Evolutionary conservation across 2,888 invertebrate species (phyloP), one percentile per base, ranked within the genome.

Genomic region (Meteorus colon): DNA sequence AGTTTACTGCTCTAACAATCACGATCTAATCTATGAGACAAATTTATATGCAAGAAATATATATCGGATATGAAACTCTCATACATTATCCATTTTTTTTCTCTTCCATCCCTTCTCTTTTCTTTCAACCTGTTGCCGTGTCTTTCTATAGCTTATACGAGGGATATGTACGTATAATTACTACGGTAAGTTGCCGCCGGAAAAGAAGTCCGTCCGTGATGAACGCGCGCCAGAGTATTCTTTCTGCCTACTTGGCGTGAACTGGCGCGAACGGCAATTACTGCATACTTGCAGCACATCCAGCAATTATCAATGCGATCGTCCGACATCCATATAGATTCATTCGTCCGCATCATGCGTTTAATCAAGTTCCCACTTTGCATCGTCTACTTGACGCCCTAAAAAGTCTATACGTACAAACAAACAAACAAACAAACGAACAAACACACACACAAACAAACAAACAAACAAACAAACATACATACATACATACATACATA

Each of bases 21-120:
- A 12, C 12, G 2, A 41, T 16, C 16, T n/a, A 55, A 19, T 55
- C 24, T 4, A 5, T 55, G 29, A 73, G 37, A 74, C n/a, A 74
- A 5, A 48, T 73, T 6, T 48, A 69, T 74, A 73, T 48, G n/a
- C 37, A 45, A 91, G 91, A 91, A 91, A 91, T 91, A 91, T 91
- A 91, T 91, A 91, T 91, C 37, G 91, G 91, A 91, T 91, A 91
- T 91, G 91, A 91, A 91, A 55, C 2, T 24, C 8, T 24, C 55
- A 19, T 19, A 24, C 4, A 19, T 55, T 19, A 55, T 55, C 55
- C 55, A 55, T 19, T 5, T 4, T 55, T 55, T 55, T 19, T 19
- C 10, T 24, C 55, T 55, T 55, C 55, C 10, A 19, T 19, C 6
- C 10, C n/a, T n/a, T 48, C n/a, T 14, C 48, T n/a, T n/a, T n/a